Conservation (phyloP, 2,797 vertebrate genomes). For the Leuciscus waleckii region DNA sequence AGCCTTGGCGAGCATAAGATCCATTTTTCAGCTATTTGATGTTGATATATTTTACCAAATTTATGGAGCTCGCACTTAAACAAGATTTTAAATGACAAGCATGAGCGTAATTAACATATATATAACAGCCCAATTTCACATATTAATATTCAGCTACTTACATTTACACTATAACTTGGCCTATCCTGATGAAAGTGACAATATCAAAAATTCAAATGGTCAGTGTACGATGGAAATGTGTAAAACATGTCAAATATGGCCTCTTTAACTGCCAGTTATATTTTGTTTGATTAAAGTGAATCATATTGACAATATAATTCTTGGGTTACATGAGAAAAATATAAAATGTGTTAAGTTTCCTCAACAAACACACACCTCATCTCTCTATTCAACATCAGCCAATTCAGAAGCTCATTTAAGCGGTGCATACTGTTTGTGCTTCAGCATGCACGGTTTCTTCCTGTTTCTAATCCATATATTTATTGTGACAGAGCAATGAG, state of each 20-base stretch:
- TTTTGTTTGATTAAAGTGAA: neutral
- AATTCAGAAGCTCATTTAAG: conserved; percentile 51
- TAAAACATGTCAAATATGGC: neutral
- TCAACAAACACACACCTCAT: conserved; percentile 38
- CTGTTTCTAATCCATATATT: conserved; percentile 61
- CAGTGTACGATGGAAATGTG: neutral
- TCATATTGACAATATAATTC: neutral
- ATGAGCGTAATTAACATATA: neutral
- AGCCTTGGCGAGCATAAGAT: neutral
- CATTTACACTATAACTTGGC: neutral
- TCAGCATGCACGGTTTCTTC: conserved; percentile 35
- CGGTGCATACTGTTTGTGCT: conserved; percentile 28
- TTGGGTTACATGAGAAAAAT: neutral
- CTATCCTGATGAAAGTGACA: neutral
- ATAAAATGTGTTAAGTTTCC: neutral
- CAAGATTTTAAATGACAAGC: neutral
- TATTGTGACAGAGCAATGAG: conserved; percentile 63
- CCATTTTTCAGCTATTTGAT: neutral
- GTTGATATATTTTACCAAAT: neutral
- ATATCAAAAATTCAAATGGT: neutral
- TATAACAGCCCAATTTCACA: neutral
- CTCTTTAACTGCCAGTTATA: neutral
- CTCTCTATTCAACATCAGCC: conserved; percentile 30
- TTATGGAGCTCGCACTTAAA: neutral
- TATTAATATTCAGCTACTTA: neutral